Evolutionary conservation across 92 coral and sea anemone species (phyloP).

Genomic region (Bergia sp.): DNA sequence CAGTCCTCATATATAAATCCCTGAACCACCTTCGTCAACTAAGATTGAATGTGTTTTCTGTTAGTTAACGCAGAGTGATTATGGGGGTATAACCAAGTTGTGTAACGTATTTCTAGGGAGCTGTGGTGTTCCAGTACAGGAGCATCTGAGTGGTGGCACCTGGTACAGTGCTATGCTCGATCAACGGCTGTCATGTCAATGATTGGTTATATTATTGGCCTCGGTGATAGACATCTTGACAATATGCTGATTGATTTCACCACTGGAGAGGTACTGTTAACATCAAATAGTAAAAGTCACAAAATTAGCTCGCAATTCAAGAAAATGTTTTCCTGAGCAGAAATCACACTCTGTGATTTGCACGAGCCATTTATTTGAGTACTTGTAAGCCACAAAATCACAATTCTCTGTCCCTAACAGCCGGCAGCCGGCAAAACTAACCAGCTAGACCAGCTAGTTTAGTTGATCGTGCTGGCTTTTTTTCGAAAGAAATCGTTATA

Average conservation of each 20-base stretch:
- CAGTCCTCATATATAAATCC: neutral
- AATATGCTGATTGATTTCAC: constrained; percentile 98
- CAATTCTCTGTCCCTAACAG: no score
- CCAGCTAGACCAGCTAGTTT: no score
- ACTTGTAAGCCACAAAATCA: no score
- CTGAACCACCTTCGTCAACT: neutral
- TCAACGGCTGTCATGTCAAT: constrained; percentile 99
- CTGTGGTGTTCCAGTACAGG: constrained; percentile 99
- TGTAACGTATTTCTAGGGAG: constrained; percentile 63
- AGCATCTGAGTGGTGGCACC: constrained; percentile 97
- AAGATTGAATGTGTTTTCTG: neutral
- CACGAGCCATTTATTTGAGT: no score
- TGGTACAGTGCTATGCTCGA: constrained; percentile 92
- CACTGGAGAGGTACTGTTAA: constrained; percentile 85
- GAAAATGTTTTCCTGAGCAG: no score
- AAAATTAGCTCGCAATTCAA: no score
- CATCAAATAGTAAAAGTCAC: neutral
- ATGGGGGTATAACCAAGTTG: neutral
- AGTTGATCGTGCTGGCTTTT: no score
- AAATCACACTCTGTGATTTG: no score
- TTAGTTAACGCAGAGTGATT: neutral
- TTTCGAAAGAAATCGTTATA: no score
- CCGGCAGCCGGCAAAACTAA: no score
- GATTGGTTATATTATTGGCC: constrained; percentile 96
- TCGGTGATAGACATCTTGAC: constrained; percentile 97